Base-by-base conservation (phyloP, 2,113 vertebrate species). In the Anser brachyrhynchus region DNA sequence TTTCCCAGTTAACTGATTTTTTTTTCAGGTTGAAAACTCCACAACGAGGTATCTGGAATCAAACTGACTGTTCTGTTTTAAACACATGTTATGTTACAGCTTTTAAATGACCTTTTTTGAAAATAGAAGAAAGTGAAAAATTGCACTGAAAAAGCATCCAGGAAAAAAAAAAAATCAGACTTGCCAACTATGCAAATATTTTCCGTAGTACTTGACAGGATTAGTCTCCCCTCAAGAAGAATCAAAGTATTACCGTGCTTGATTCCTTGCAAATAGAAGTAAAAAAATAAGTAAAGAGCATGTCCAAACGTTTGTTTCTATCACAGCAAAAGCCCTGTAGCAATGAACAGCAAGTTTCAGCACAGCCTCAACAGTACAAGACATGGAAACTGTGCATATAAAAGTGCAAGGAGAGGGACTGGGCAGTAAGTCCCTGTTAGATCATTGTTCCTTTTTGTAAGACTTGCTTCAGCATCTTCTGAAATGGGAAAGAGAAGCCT, bases 151-250 rank as follows among this genome's bases (percentile, higher is more conserved):
- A 89, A 89, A 64, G 19, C 15, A 84, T 77, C 55, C 77, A 58
- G 49, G 31, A n/a, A 51, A 67, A 85, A 77, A 35, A 35, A 51
- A 52, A 31, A 67, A 78, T 85, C 33, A 64, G 54, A 35, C 39
- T 79, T 80, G 93, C 86, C 89, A 95, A 83, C 83, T 75, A 51
- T 35, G 73, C 77, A 95, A 92, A 67, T 93, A 91, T 89, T 92
- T 92, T 91, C 95, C 75, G n/a, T 41, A 44, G 74, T 51, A 87
- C 81, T 93, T 79, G 87, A 92, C 67, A 88, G 90, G 66, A 91
- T 85, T 72, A 78, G 62, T 73, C 85, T 87, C 54, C 65, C 44
- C 82, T 76, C 78, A 79, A 90, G 84, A 92, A 84, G 39, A 90
- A 93, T 87, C 81, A 46, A 89, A 89, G 80, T 71, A 64, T 51